Evolutionary conservation across 1,140 invertebrate species (phyloP), one percentile per base, ranked within the genome.

Genomic region (Liolophura sinensis): DNA sequence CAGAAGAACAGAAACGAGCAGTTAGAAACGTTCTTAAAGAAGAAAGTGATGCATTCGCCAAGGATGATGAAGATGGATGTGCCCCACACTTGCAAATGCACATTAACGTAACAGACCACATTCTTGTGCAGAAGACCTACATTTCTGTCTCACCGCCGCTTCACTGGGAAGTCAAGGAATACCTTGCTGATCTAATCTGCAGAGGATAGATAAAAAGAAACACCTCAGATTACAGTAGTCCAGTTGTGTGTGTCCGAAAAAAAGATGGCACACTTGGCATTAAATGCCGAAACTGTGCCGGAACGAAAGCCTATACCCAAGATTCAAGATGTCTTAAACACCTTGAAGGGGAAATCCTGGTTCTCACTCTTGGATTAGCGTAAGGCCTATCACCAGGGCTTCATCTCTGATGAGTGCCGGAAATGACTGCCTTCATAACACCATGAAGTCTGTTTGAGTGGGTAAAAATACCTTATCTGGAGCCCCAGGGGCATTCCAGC

Each of bases 231-330:
- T 70, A 67, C 51, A 49, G 60, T 9, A 57, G 54, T 11, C 68
- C 65, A 1, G 50, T 75, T 0, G 71, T 75, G n/a, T 59, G 73
- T 40, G 71, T 68, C 20, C 48, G 64, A 3, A 70, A 73, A 31
- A 67, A 68, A 58, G 59, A 67, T 64, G 20, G 31, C 3, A 60
- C 12, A 4, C 55, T 73, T 6, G 27, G 71, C 7, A 24, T 73
- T 68, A 40, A 71, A 71, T 22, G 11, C 40, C 20, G 67, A 72
- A 57, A 62, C 58, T 22, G 18, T 66, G 9, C 24, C 16, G 12
- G 40, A 62, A 27, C n/a, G 54, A 9, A 25, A 49, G 4, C 62
- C 66, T 18, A 60, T 72, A 20, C 70, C 67, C 3, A 46, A 62
- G 24, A 70, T 72, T 11, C 67, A 72, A 27, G 67, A 69, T 60